Conservation (phyloP, 2,113 vertebrate species). For the Ariopsis seemanni region DNA sequence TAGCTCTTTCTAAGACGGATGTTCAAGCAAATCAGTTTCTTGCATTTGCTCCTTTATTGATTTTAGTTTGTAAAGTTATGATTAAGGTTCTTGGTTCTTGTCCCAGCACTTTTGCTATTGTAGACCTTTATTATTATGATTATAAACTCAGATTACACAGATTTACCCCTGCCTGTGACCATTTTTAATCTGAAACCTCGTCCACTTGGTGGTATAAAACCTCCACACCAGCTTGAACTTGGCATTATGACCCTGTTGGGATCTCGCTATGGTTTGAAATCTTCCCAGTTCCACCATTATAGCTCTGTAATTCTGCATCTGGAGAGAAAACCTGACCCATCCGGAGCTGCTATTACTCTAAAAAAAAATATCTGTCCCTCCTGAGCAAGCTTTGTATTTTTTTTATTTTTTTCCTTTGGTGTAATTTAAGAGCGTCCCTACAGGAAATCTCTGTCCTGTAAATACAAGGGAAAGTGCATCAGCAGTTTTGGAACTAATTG, state of each 20-base stretch:
- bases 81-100: not conserved
- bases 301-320: conserved; percentile 9
- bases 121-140: not conserved
- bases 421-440: conserved; percentile 28
- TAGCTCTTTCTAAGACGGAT: not conserved
- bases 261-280: not conserved
- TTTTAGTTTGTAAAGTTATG: not conserved
- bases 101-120: not conserved
- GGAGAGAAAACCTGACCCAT: conserved; percentile 15
- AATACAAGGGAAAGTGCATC: conserved; percentile 7
- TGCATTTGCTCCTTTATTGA: conserved; percentile 8
- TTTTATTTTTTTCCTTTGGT: not conserved
- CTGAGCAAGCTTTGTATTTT: conserved; percentile 15
- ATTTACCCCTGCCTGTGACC: not conserved
- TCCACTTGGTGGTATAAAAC: not conserved
- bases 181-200: not conserved
- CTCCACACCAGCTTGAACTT: not conserved
- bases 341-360: conserved; percentile 13
- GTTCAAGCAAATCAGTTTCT: not conserved
- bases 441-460: conserved; percentile 17
- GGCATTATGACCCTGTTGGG: not conserved
- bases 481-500: conserved; percentile 2
- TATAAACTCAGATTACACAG: not conserved
- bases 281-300: not conserved
- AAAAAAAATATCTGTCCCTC: conserved; percentile 34